Conservation (phyloP, 2,888 invertebrate species). For the Brachypalpus laphriformis region DNA sequence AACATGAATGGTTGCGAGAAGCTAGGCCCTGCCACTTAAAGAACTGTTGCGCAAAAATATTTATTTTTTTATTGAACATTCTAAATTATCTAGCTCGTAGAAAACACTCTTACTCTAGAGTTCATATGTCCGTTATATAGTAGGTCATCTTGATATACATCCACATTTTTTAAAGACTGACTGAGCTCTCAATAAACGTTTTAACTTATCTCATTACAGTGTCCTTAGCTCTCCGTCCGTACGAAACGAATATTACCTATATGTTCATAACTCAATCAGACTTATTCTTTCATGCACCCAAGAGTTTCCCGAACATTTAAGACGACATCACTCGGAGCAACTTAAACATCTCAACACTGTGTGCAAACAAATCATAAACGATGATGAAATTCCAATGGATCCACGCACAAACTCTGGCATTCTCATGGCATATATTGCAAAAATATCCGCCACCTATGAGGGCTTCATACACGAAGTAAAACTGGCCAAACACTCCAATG, state of each 20-base stretch:
- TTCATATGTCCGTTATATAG: too few relatives aligned
- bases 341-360: slow-evolving; percentile 72
- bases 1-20: too few relatives aligned
- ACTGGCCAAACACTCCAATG: slow-evolving; percentile 73
- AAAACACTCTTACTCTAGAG: too few relatives aligned
- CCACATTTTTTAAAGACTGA: too few relatives aligned
- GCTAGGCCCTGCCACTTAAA: too few relatives aligned
- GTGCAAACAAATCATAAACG: slow-evolving; percentile 80
- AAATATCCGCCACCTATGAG: slow-evolving; percentile 80
- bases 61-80: too few relatives aligned
- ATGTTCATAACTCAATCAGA: slow-evolving; percentile 82
- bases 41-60: too few relatives aligned
- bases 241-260: slow-evolving; percentile 80
- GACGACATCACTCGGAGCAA: slow-evolving; percentile 53
- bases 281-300: slow-evolving; percentile 81
- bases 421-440: slow-evolving; percentile 84
- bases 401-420: slow-evolving; percentile 86
- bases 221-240: slow-evolving; percentile 80
- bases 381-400: slow-evolving; percentile 86
- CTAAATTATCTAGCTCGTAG: too few relatives aligned
- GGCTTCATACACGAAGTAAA: slow-evolving; percentile 75
- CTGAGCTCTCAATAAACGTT: too few relatives aligned
- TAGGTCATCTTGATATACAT: too few relatives aligned
- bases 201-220: slow-evolving; percentile 50
- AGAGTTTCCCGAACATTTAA: slow-evolving; percentile 80